phyloP scores from a whole-genome alignment of 2,113 vertebrate species.

The Aix galericulata region DNA sequence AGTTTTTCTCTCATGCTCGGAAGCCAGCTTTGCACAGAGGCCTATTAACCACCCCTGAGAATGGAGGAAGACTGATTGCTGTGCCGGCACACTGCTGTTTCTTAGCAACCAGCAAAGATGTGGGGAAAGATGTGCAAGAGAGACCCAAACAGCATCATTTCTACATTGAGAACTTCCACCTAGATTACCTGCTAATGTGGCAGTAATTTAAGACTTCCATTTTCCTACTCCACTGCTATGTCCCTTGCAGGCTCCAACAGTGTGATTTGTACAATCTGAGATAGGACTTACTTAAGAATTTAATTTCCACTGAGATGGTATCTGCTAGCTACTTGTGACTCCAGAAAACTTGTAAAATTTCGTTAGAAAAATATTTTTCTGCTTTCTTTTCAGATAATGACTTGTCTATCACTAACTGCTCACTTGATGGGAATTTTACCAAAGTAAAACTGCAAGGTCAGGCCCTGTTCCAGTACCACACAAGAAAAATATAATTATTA shows the following conservation, averaged over 20 bases:
- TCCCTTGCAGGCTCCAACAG: not conserved
- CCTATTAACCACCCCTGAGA: conserved; percentile 48
- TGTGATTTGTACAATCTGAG: not conserved
- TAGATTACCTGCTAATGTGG: not conserved
- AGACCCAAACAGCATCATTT: conserved; percentile 33
- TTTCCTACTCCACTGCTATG: not conserved
- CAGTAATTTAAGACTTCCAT: not conserved
- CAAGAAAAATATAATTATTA: not conserved
- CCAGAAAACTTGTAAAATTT: not conserved
- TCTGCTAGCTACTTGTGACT: not conserved
- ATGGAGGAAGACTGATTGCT: conserved; percentile 40
- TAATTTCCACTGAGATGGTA: not conserved
- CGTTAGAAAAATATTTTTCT: conserved; percentile 6
- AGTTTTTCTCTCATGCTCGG: not conserved
- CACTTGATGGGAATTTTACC: not conserved
- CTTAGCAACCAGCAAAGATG: conserved; percentile 53
- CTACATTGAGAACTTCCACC: conserved; percentile 31
- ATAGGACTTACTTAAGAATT: not conserved
- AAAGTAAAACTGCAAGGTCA: not conserved
- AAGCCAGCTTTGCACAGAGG: conserved; percentile 20
- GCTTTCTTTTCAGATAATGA: not conserved
- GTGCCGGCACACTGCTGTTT: conserved; percentile 36
- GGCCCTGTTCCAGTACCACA: not conserved
- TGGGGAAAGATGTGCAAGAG: conserved; percentile 1
- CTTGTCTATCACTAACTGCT: not conserved